Percentiles rank a stretch among this genome's conserved stretches.
Conservation (phyloP, 2,888 invertebrate genomes). For the Drosophila neonasuta region DNA sequence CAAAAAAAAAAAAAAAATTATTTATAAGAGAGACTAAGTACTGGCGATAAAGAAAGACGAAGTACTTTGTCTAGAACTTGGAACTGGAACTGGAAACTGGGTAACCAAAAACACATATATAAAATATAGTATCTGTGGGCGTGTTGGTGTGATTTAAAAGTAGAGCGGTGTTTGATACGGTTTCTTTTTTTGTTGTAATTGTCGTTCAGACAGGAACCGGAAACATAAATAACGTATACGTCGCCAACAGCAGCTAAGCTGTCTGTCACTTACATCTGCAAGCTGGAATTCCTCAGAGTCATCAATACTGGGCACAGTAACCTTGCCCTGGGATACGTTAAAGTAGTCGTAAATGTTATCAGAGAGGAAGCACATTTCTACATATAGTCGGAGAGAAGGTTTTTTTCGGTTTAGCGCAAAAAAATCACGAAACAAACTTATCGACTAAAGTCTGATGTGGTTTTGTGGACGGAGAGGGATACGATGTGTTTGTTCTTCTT, state of each 20-base stretch:
- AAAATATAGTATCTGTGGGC: conserved; percentile 47
- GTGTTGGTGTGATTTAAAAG: conserved; percentile 44
- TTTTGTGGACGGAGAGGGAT: conserved; percentile 9
- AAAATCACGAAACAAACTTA: conserved; percentile 41
- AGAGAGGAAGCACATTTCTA: conserved; percentile 91
- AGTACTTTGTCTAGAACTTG: conserved; percentile 58
- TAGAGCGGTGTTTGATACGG: conserved; percentile 11
- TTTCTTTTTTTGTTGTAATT: conserved; percentile 26
- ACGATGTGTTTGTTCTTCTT: conserved; percentile 14
- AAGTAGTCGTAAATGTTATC: conserved; percentile 96
- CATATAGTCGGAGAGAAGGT: conserved; percentile 80
- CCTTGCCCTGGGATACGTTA: conserved; percentile 98
- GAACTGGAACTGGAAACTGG: conserved; percentile 47
- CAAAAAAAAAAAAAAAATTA: conserved; percentile 4
- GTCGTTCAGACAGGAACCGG: conserved; percentile 70
- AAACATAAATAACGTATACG: conserved; percentile 49
- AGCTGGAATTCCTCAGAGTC: conserved; percentile 95
- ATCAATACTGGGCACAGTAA: conserved; percentile 96
- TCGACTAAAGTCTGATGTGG: conserved; percentile 40
- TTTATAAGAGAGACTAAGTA: conserved; percentile 46
- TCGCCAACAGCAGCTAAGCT: conserved; percentile 46
- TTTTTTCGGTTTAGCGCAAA: conserved; percentile 64
- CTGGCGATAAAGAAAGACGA: conserved; percentile 58
- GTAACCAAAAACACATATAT: conserved; percentile 55
- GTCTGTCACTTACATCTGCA: conserved; percentile 91